phyloP scores from a whole-genome alignment of 2,797 vertebrate species.

The Alosa sapidissima region DNA sequence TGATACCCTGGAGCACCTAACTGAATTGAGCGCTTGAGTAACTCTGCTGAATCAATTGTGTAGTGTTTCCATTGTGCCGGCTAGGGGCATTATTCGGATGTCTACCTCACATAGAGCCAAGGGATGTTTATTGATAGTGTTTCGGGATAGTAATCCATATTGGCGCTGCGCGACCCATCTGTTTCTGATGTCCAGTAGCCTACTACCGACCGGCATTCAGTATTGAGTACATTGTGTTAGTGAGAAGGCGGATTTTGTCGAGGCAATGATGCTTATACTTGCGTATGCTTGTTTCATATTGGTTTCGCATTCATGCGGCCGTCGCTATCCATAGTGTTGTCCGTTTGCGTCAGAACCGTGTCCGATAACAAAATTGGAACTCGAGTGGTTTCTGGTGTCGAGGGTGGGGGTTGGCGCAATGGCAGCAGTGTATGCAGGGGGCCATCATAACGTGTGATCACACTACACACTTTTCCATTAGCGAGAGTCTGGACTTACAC shows the following conservation, averaged over 20 bases:
- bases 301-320: background rate
- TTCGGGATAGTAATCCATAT: background rate
- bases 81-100: conserved; percentile 34
- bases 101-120: background rate
- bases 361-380: background rate
- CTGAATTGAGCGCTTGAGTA: conserved; percentile 38
- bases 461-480: conserved; percentile 17
- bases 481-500: background rate
- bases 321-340: background rate
- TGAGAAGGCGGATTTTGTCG: background rate
- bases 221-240: background rate
- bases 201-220: background rate
- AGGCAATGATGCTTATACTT: background rate
- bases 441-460: conserved; percentile 19
- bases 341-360: background rate
- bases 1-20: conserved; percentile 37
- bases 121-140: background rate
- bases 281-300: background rate
- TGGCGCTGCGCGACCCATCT: background rate
- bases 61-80: conserved; percentile 48
- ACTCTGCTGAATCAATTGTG: conserved; percentile 35
- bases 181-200: background rate
- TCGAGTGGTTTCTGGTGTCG: background rate
- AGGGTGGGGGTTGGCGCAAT: conserved; percentile 12
- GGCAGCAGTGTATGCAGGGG: conserved; percentile 18